Conservation (phyloP, 2,888 invertebrate species). For the Eilema sororculum region DNA sequence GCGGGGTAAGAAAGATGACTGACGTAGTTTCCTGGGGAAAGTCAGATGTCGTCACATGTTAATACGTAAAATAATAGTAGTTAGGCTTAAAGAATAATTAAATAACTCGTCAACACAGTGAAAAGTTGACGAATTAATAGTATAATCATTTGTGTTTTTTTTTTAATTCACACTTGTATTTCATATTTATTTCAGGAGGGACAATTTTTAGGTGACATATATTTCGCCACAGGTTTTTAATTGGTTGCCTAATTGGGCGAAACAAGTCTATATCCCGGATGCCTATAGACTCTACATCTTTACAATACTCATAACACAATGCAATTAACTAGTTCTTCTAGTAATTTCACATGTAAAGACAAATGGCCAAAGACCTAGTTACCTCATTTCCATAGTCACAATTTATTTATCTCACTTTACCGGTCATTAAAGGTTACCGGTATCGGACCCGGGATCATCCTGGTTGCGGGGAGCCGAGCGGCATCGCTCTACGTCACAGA, state of each 20-base stretch:
- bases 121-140: not conserved
- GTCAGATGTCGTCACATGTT: no score
- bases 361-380: constrained; percentile 36
- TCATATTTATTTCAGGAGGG: no score
- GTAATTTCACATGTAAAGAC: no score
- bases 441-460: constrained; percentile 47
- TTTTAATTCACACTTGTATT: no score
- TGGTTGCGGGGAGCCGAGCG: constrained; percentile 31
- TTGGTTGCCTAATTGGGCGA: not conserved
- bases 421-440: constrained; percentile 50
- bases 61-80: no score
- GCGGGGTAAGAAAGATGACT: no score
- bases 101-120: not conserved
- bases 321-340: not conserved
- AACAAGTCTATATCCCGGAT: no score
- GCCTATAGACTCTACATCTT: no score
- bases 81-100: not conserved
- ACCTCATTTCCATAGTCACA: constrained; percentile 47
- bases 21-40: no score
- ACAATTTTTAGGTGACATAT: not conserved
- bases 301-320: no score
- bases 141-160: no score
- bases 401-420: constrained; percentile 41
- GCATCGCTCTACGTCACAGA: constrained; percentile 10
- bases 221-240: not conserved